Percentiles rank a stretch among this genome's conserved stretches.
phyloP scores from a whole-genome alignment of 2,113 vertebrate species.

The Athene noctua region DNA sequence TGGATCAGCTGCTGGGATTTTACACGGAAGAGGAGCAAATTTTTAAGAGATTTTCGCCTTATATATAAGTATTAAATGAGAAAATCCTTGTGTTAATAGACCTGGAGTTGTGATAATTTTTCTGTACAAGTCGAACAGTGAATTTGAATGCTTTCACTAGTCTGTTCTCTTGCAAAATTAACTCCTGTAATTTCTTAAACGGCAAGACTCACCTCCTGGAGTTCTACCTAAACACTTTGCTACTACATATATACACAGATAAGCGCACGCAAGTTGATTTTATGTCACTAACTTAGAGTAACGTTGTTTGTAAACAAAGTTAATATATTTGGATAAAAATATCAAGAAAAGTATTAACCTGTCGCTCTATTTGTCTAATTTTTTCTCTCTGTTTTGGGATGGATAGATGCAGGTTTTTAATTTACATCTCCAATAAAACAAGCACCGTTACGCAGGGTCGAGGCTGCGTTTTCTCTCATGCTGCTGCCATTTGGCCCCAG shows the following conservation, averaged over 20 bases:
- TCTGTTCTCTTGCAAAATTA: background rate
- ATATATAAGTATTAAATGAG: background rate
- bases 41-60: background rate
- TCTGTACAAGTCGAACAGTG: background rate
- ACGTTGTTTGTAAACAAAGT: conserved; percentile 5
- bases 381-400: background rate
- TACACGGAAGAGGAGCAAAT: background rate
- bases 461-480: background rate
- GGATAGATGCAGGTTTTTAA: background rate
- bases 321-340: conserved; percentile 56
- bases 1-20: conserved; percentile 18
- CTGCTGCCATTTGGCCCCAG: background rate
- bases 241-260: background rate
- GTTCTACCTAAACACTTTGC: background rate
- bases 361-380: background rate
- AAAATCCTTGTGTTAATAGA: background rate
- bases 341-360: background rate
- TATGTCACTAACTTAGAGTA: background rate
- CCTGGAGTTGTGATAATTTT: background rate
- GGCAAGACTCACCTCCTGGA: background rate
- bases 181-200: background rate
- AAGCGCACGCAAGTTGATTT: background rate
- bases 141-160: background rate
- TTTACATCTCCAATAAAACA: conserved; percentile 52
- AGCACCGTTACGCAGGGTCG: background rate